Conservation (phyloP, 2,797 vertebrate genomes). For the Phrynocephalus forsythii region DNA sequence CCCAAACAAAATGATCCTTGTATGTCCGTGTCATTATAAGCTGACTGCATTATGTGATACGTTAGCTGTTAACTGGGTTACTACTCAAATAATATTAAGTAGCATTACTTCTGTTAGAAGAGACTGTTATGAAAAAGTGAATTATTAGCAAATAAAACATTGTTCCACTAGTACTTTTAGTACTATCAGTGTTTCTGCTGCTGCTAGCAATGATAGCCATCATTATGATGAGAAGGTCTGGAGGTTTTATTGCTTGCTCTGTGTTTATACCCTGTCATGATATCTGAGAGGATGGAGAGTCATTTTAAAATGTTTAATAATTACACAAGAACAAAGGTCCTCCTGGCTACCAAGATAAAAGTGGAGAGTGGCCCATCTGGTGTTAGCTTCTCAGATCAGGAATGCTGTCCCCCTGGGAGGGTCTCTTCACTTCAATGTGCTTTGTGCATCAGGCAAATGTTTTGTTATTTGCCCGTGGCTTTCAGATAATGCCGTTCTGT, state of each 20-base stretch:
- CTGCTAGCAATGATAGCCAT: background rate
- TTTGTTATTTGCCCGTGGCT: background rate
- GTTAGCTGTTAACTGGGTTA: constrained; percentile 25
- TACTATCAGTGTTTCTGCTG: background rate
- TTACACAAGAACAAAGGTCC: background rate
- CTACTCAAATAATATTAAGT: background rate
- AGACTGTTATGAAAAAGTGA: background rate
- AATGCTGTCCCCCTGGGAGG: background rate
- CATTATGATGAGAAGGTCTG: background rate
- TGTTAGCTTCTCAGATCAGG: background rate
- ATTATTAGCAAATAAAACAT: background rate
- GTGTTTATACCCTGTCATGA: background rate
- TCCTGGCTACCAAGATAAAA: background rate
- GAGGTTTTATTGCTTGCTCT: background rate
- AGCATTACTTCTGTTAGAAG: background rate
- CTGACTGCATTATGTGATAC: constrained; percentile 11
- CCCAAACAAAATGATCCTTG: constrained; percentile 4
- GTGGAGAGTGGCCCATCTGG: background rate
- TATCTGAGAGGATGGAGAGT: background rate
- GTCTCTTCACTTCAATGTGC: background rate
- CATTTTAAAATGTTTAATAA: background rate
- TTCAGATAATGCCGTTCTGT: too few relatives aligned
- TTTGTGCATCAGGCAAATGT: background rate
- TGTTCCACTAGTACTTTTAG: background rate
- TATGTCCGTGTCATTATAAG: background rate